Evolutionary conservation across 2,888 invertebrate genomes (phyloP), one percentile per base, ranked within the genome.

Genomic region (Augiades crinisus): DNA sequence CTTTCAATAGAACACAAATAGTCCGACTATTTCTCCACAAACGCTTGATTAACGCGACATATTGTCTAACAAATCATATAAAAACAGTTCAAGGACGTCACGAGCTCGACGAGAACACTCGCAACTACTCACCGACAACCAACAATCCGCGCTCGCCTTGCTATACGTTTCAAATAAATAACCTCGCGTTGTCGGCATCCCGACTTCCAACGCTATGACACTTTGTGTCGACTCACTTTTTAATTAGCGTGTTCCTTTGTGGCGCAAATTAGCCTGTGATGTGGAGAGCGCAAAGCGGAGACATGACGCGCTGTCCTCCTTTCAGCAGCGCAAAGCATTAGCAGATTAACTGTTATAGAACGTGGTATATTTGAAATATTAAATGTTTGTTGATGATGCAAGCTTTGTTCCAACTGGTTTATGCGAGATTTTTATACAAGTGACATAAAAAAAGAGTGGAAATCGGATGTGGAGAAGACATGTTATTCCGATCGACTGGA

Each of bases 191-290:
- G 37, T 14, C 43, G 14, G 27, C 34, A 27, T 36, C 43, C 17
- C 30, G 30, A 22, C 50, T 30, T 27, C 47, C 30, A 27, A 24
- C 43, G 30, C 55, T 52, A 41, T 53, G 76, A 78, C 85, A 85
- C 84, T 86, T 83, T 87, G 84, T 81, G 83, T 75, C 74, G 81
- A 71, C 75, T 80, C 81, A 70, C 67, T 84, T 89, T 88, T 89
- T 87, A 88, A 89, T 89, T 88, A 89, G 87, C 85, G 80, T 75
- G 78, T 81, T 75, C 81, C 87, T 89, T 87, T 87, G 87, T 86
- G 73, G 71, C 70, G 70, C 70, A 83, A 83, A 88, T 88, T 88
- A 88, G 88, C 86, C 85, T 71, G 69, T 68, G 79, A 81, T 73
- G 78, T 82, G 80, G 70, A 81, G 80, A 68, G 72, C 69, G 62